phyloP scores from a whole-genome alignment of 2,797 vertebrate genomes.

The Anabas testudineus region DNA sequence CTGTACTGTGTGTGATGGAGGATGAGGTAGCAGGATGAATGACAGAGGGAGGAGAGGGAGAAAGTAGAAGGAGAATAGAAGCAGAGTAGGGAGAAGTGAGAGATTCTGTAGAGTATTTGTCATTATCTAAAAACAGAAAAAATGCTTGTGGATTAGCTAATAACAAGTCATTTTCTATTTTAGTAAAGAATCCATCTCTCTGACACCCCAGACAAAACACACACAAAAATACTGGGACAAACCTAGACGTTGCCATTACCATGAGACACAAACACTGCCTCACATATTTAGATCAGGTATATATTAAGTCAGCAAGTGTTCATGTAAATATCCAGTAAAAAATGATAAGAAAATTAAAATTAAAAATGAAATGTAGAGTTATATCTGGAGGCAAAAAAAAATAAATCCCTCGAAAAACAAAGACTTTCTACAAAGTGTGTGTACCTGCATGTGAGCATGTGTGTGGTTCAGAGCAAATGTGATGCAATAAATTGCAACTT shows the following conservation, averaged over 20 bases:
- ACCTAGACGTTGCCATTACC: no score
- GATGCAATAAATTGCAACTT: conserved; percentile 73
- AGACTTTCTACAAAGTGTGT: conserved; percentile 15
- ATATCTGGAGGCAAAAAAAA: conserved; percentile 16
- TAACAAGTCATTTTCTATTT: conserved; percentile 71
- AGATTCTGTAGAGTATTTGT: conserved; percentile 88
- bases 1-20: conserved; percentile 34
- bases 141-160: conserved; percentile 91
- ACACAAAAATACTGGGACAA: no score
- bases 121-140: conserved; percentile 88
- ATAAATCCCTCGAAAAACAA: conserved; percentile 32
- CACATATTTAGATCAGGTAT: neutral
- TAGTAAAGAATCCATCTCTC: neutral
- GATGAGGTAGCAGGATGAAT: conserved; percentile 51
- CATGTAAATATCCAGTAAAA: neutral
- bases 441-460: conserved; percentile 20
- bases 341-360: neutral
- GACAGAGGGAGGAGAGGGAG: conserved; percentile 18
- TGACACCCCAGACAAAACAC: neutral
- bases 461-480: conserved; percentile 47
- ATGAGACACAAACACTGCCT: neutral
- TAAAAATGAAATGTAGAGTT: no score
- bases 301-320: neutral
- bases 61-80: conserved; percentile 4
- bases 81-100: conserved; percentile 25